Evolutionary conservation across 1,140 invertebrate species (phyloP), one percentile per base, ranked within the genome.

Genomic region (Drosophila ficusphila): DNA sequence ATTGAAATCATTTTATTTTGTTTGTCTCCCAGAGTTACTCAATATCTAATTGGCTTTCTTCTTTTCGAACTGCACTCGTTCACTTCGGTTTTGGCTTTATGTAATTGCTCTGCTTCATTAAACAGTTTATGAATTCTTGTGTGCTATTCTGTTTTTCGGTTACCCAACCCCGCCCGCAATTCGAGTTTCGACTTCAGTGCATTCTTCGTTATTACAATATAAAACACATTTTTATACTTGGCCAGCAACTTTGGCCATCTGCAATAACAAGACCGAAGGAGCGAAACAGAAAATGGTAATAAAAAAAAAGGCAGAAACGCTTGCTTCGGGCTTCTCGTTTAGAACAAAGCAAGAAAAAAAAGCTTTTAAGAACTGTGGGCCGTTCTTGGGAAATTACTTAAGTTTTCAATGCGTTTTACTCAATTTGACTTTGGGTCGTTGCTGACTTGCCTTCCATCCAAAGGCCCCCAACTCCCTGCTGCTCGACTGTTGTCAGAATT

Each of bases 331-430:
- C 57, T 70, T 57, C 41, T 57, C 41, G 33, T 41, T 57, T 53
- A 56, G 49, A 69, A 56, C 16, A 56, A 48, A 73, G 44, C 4
- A 27, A 25, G 34, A 34, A 42, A 67, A 68, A 49, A 71, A 73
- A 76, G 70, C 71, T 75, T 75, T 75, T 75, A 74, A 67, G 70
- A 75, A 75, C 58, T 75, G 70, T 74, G 71, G 44, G 51, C 71
- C 58, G 70, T 75, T 52, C 79, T 68, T 60, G 34, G 65, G 48
- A 85, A 85, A 85, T 88, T 74, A 86, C 81, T 85, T 81, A 86
- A 88, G 76, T 85, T 85, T 85, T 85, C 72, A 85, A 85, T 86
- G 82, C 82, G 82, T 81, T 85, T 81, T 88, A 85, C 65, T 81
- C 79, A 85, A 85, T 85, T 85, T 86, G 81, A 85, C 76, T 85